These are phyloP conservation scores for Cyphotilapia sp. DNA, from an alignment of 2,113 vertebrate genomes.

Conservation along the genomic window DNA sequence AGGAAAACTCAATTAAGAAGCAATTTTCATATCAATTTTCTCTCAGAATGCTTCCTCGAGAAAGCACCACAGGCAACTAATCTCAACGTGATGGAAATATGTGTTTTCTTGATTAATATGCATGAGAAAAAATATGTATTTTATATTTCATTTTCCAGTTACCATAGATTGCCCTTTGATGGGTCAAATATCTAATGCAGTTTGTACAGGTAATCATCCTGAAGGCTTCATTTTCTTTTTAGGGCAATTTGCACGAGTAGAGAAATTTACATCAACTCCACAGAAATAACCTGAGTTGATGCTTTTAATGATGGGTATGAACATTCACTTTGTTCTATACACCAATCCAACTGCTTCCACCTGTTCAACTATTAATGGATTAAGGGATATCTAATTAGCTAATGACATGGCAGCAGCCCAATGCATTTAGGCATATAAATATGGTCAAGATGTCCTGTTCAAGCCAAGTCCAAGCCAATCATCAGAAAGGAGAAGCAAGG, in stretches of 20 bases:
- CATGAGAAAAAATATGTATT: not conserved
- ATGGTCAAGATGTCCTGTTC: not conserved
- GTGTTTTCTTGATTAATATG: constrained; percentile 51
- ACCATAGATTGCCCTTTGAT: constrained; percentile 30
- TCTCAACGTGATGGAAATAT: constrained; percentile 38
- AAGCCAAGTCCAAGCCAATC: not conserved
- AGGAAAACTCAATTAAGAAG: constrained; percentile 57
- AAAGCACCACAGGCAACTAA: constrained; percentile 54
- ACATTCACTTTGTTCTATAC: not conserved
- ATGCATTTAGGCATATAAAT: not conserved
- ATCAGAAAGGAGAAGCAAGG: not conserved
- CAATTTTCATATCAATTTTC: constrained; percentile 57
- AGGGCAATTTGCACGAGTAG: not conserved
- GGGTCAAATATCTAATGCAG: constrained; percentile 50
- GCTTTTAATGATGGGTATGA: not conserved
- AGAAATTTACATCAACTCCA: not conserved
- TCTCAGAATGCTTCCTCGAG: constrained; percentile 33
- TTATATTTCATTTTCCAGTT: constrained; percentile 24
- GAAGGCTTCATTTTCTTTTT: constrained; percentile 23
- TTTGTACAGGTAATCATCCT: constrained; percentile 35
- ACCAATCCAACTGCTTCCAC: not conserved
- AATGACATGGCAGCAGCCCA: not conserved
- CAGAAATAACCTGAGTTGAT: not conserved
- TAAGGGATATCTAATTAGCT: not conserved
- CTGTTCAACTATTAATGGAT: not conserved